phyloP scores from a whole-genome alignment of 1,140 invertebrate genomes.

The Apis mellifera region DNA sequence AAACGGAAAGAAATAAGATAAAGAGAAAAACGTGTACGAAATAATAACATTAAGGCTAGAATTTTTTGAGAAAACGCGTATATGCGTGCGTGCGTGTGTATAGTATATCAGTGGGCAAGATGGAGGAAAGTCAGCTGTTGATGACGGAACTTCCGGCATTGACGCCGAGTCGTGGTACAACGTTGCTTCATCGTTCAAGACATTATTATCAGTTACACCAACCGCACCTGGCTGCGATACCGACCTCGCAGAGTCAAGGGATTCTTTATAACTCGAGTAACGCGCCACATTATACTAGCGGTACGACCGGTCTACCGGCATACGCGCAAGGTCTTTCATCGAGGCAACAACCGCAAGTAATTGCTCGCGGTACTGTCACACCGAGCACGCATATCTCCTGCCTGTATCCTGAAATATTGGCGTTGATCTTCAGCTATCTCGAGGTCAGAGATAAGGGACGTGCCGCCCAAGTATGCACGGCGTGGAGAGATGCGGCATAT shows the following conservation, averaged over 20 bases:
- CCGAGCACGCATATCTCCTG: constrained; percentile 90
- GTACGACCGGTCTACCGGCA: constrained; percentile 40
- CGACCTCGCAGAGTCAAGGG: constrained; percentile 55
- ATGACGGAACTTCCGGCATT: constrained; percentile 79
- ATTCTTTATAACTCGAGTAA: constrained; percentile 54
- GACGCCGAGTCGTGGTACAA: constrained; percentile 72
- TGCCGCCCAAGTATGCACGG: constrained; percentile 93
- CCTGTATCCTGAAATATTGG: constrained; percentile 95
- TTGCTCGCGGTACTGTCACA: constrained; percentile 55
- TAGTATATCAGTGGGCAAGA: constrained; percentile 47
- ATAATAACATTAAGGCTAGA: not conserved
- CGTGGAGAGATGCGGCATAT: constrained; percentile 96
- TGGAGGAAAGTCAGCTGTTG: constrained; percentile 78
- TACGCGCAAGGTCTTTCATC: constrained; percentile 57
- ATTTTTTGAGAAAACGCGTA: constrained; percentile 25
- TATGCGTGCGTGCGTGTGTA: constrained; percentile 32
- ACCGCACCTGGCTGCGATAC: constrained; percentile 73
- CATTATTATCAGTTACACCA: constrained; percentile 79
- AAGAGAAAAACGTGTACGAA: not conserved
- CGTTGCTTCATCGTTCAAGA: constrained; percentile 76
- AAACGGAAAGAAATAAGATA: not conserved
- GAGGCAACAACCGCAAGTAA: constrained; percentile 50
- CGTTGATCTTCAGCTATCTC: constrained; percentile 94
- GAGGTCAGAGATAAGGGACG: constrained; percentile 93
- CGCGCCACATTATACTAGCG: constrained; percentile 72